These are phyloP conservation scores for Metridium senile DNA, from an alignment of 92 coral and sea anemone genomes.

Conservation along the genomic window DNA sequence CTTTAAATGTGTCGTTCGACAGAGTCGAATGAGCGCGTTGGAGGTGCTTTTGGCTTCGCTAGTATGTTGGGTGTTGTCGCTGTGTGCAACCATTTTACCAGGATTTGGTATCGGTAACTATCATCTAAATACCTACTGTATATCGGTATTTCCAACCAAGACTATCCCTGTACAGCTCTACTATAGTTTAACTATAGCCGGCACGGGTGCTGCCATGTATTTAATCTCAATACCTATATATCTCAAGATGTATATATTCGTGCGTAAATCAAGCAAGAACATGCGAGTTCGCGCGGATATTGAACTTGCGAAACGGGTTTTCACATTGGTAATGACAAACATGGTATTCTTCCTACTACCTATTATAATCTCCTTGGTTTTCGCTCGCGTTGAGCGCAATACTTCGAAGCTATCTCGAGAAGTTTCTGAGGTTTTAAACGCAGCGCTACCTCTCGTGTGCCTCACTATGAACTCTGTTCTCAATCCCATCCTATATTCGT, in stretches of 20 bases:
- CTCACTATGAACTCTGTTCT: constrained; percentile 64
- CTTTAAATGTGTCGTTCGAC: constrained; percentile 60
- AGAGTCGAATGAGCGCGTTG: constrained; percentile 8
- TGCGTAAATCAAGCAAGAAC: constrained; percentile 57
- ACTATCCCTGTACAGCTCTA: constrained; percentile 45
- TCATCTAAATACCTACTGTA: constrained; percentile 70
- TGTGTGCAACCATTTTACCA: constrained; percentile 54
- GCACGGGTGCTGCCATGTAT: constrained; percentile 52
- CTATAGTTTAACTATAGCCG: constrained; percentile 59
- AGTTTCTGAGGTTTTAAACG: constrained; percentile 61
- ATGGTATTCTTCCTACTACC: constrained; percentile 69
- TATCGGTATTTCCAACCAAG: constrained; percentile 72
- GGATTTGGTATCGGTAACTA: constrained; percentile 64
- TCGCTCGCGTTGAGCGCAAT: constrained; percentile 47
- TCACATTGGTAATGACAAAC: constrained; percentile 63
- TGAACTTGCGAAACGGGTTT: constrained; percentile 63
- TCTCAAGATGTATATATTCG: constrained; percentile 59
- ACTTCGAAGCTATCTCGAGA: constrained; percentile 36
- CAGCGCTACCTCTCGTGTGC: constrained; percentile 64
- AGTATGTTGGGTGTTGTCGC: constrained; percentile 44
- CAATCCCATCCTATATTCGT: constrained; percentile 78
- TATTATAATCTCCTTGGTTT: constrained; percentile 56
- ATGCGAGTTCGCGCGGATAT: constrained; percentile 70
- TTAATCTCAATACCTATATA: constrained; percentile 64
- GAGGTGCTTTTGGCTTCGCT: constrained; percentile 32